Evolutionary conservation across 1,140 invertebrate genomes (phyloP).

Genomic region (Drosophila nigromelanica): DNA sequence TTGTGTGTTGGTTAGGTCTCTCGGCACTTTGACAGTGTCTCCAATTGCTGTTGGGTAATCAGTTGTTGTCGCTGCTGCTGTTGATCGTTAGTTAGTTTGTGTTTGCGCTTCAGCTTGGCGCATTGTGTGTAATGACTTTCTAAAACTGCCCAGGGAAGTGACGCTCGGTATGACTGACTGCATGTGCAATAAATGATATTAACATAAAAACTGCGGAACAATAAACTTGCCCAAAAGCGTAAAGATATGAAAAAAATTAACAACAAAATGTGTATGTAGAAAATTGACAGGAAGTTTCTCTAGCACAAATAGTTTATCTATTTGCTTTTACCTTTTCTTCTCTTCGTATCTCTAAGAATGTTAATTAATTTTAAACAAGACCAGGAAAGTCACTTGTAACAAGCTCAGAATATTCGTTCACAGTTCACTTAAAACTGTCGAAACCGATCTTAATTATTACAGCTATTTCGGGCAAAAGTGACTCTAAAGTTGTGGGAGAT

Average conservation of each 20-base stretch:
- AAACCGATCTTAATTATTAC: too few species aligned
- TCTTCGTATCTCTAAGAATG: conserved; percentile 14
- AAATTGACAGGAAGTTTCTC: conserved; percentile 4
- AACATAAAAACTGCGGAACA: conserved; percentile 10
- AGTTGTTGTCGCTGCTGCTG: conserved; percentile 31
- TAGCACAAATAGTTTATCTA: background rate
- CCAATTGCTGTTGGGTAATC: conserved; percentile 57
- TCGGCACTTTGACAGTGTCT: conserved; percentile 12
- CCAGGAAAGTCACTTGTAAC: too few species aligned
- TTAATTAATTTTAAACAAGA: background rate
- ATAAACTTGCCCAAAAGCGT: conserved; percentile 4
- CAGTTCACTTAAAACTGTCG: too few species aligned
- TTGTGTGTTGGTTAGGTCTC: conserved; percentile 1
- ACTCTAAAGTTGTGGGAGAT: too few species aligned
- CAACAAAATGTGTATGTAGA: too few species aligned
- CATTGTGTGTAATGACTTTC: conserved; percentile 58
- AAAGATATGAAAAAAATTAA: background rate
- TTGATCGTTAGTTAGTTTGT: conserved; percentile 35
- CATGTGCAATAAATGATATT: conserved; percentile 38
- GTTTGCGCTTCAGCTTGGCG: conserved; percentile 49
- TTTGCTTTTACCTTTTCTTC: background rate
- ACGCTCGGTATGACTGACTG: conserved; percentile 16
- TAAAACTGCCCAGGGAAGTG: conserved; percentile 38
- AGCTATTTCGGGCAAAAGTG: too few species aligned
- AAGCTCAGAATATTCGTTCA: too few species aligned